Evolutionary conservation across 2,888 invertebrate species (phyloP).

Genomic region (Yponomeuta malinellus): DNA sequence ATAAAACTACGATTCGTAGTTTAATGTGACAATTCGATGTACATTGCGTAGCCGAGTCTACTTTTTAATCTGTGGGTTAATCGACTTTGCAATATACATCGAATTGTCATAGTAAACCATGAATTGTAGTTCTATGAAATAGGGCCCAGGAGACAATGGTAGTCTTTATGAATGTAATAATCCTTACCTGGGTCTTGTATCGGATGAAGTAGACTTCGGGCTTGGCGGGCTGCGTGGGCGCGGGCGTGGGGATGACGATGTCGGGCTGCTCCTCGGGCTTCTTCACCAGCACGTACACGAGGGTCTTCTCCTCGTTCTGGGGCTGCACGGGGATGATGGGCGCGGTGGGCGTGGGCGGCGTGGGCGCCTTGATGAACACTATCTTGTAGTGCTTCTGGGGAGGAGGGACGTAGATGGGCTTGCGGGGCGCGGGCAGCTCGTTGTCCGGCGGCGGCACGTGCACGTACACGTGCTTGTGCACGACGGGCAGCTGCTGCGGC

Average conservation of each 20-base stretch:
- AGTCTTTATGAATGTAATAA: neutral
- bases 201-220: conserved; percentile 94
- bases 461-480: conserved; percentile 94
- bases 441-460: conserved; percentile 93
- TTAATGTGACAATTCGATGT: too few relatives aligned
- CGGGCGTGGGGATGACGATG: conserved; percentile 84
- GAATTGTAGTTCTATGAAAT: too few relatives aligned
- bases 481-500: conserved; percentile 83
- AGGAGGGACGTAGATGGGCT: conserved; percentile 67
- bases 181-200: conserved; percentile 86
- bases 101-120: too few relatives aligned
- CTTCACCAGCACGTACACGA: conserved; percentile 92
- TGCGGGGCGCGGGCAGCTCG: conserved; percentile 81
- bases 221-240: conserved; percentile 90
- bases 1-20: too few relatives aligned
- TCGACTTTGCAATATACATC: too few relatives aligned
- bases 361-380: conserved; percentile 86
- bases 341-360: conserved; percentile 78
- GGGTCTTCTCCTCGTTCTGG: conserved; percentile 91
- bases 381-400: conserved; percentile 91
- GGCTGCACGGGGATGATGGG: conserved; percentile 81
- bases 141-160: too few relatives aligned
- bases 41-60: too few relatives aligned
- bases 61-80: too few relatives aligned
- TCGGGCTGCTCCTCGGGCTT: conserved; percentile 91